Percentiles rank a stretch among this genome's conserved stretches.
These are phyloP conservation scores for Rhogogaster chlorosoma DNA, from an alignment of 2,888 invertebrate species.

Conservation along the genomic window DNA sequence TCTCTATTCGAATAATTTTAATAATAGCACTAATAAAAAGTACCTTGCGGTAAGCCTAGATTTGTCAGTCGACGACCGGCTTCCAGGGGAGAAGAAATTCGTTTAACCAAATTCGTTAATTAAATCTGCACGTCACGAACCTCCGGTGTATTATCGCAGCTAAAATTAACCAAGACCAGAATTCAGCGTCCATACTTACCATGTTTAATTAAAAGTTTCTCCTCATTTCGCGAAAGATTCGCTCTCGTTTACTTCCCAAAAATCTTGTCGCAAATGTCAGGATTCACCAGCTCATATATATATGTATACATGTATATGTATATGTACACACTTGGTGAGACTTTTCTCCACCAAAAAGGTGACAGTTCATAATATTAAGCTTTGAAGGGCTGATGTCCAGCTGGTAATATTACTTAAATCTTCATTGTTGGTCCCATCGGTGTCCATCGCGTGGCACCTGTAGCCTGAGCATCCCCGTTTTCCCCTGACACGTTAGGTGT, in stretches of 20 bases:
- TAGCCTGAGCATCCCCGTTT: conserved; percentile 16
- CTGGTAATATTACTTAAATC: conserved; percentile 22
- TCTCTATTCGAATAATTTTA: not conserved
- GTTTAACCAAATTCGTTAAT: conserved; percentile 21
- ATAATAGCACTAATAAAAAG: not conserved
- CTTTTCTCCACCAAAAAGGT: not conserved
- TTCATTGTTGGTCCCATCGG: conserved; percentile 26
- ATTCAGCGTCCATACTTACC: not conserved
- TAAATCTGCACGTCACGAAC: conserved; percentile 25
- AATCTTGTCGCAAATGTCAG: not conserved
- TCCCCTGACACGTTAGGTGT: conserved; percentile 42
- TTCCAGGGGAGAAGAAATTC: not conserved
- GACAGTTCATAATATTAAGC: not conserved
- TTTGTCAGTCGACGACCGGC: not conserved
- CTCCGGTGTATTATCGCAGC: not conserved
- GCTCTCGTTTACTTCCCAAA: not conserved
- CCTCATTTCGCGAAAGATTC: not conserved
- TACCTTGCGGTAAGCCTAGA: conserved; percentile 35
- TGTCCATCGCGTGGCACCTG: conserved; percentile 45
- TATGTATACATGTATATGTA: no score
- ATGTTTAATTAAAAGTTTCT: conserved; percentile 20
- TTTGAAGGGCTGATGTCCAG: not conserved
- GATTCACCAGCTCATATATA: not conserved
- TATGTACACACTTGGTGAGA: not conserved
- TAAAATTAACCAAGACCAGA: not conserved